Evolutionary conservation across 1,140 invertebrate genomes (phyloP).

Genomic region (Physella acuta): DNA sequence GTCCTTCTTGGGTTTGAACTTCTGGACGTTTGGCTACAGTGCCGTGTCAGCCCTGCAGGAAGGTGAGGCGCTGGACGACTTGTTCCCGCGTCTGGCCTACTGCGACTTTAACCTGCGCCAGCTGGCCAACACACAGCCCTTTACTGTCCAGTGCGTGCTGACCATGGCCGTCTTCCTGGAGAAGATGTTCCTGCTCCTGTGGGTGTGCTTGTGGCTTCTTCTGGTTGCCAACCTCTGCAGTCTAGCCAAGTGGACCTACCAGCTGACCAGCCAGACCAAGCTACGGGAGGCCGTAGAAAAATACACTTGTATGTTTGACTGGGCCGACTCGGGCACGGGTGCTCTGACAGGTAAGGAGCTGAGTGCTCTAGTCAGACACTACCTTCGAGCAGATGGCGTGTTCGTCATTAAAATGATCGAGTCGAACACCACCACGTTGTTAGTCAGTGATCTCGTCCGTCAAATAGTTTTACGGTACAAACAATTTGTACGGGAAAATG

Average conservation of each 20-base stretch:
- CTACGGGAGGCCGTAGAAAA: neutral
- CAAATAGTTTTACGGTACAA: constrained; percentile 2
- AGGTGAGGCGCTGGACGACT: constrained; percentile 49
- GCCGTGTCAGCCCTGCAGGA: constrained; percentile 54
- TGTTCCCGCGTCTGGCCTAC: constrained; percentile 60
- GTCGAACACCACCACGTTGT: neutral
- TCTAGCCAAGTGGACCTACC: neutral
- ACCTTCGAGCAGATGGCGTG: neutral
- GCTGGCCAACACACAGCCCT: constrained; percentile 43
- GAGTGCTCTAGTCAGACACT: neutral
- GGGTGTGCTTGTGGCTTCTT: neutral
- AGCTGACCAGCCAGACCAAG: neutral
- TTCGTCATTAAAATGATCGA: constrained; percentile 6
- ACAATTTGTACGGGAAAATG: too few relatives aligned
- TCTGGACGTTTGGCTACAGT: constrained; percentile 53
- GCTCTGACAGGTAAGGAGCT: neutral
- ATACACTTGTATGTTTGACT: neutral
- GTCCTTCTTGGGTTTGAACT: constrained; percentile 57
- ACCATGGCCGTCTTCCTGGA: constrained; percentile 63
- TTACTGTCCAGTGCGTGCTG: constrained; percentile 59
- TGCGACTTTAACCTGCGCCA: constrained; percentile 62
- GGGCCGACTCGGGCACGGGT: neutral
- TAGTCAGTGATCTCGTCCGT: neutral
- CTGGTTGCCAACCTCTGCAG: neutral
- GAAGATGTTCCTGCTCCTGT: constrained; percentile 44